Percentiles rank a stretch among this genome's conserved stretches.
These are phyloP conservation scores for Cylindroiulus punctatus DNA, from an alignment of 2,888 invertebrate genomes.

Conservation along the genomic window DNA sequence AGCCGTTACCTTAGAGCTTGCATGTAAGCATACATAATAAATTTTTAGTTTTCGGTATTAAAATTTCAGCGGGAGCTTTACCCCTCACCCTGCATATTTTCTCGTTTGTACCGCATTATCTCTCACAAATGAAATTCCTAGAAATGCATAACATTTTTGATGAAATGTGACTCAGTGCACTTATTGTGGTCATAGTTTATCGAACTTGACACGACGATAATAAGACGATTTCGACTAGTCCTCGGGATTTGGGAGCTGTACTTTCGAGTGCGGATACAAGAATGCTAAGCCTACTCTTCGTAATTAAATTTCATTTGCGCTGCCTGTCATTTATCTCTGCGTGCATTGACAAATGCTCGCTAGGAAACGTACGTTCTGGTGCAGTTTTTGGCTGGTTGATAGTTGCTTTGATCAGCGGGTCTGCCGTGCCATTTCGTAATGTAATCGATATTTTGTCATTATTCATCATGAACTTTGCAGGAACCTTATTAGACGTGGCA, in stretches of 20 bases:
- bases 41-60: no score
- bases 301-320: slow-evolving; percentile 22
- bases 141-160: neutral
- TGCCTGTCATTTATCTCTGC: slow-evolving; percentile 4
- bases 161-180: neutral
- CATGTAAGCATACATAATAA: no score
- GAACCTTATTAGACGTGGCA: slow-evolving; percentile 21
- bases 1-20: no score
- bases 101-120: neutral
- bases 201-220: neutral
- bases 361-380: neutral
- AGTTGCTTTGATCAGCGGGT: neutral
- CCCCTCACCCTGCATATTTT: neutral
- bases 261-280: no score
- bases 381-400: neutral
- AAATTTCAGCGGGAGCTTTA: no score
- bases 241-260: no score
- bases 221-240: slow-evolving; percentile 20
- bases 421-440: neutral
- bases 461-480: slow-evolving; percentile 38
- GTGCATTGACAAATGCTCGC: slow-evolving; percentile 25
- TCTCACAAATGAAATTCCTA: neutral
- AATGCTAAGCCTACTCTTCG: slow-evolving; percentile 1
- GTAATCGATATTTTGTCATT: slow-evolving; percentile 38
- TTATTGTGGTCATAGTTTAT: neutral